Evolutionary conservation across 2,113 vertebrate species (phyloP).

Genomic region (Microcebus tavaratra): DNA sequence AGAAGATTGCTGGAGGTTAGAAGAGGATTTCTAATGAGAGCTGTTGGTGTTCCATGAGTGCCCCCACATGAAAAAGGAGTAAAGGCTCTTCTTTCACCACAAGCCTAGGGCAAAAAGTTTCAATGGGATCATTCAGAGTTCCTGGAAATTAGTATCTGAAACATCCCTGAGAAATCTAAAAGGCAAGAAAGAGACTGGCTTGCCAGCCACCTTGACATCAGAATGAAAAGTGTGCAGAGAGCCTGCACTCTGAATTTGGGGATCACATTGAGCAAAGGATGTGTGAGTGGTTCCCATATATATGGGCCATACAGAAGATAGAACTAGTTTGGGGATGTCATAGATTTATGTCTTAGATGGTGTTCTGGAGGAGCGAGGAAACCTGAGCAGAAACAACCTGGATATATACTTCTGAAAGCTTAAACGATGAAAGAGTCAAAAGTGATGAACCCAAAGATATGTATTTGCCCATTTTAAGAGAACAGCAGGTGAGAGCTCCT

Average conservation of each 20-base stretch:
- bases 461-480: neutral
- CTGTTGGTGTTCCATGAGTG: neutral
- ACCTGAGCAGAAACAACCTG: neutral
- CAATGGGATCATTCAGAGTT: neutral
- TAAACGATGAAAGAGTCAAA: neutral
- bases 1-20: neutral
- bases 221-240: neutral
- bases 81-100: neutral
- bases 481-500: neutral
- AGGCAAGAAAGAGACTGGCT: neutral
- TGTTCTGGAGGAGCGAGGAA: neutral
- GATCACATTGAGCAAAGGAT: neutral
- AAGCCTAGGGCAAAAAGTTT: neutral
- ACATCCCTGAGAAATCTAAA: neutral
- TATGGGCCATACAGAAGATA: neutral
- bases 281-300: neutral
- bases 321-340: neutral
- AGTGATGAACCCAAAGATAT: neutral
- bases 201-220: neutral
- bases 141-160: neutral
- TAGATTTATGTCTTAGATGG: neutral
- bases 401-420: constrained; percentile 2
- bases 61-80: neutral
- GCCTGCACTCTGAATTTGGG: constrained; percentile 5
- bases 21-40: constrained; percentile 12